A percentile compares a stretch with the other conserved stretches of the same genome.
Evolutionary conservation across 1,140 invertebrate species (phyloP).

Genomic region (Bombus waltoni): DNA sequence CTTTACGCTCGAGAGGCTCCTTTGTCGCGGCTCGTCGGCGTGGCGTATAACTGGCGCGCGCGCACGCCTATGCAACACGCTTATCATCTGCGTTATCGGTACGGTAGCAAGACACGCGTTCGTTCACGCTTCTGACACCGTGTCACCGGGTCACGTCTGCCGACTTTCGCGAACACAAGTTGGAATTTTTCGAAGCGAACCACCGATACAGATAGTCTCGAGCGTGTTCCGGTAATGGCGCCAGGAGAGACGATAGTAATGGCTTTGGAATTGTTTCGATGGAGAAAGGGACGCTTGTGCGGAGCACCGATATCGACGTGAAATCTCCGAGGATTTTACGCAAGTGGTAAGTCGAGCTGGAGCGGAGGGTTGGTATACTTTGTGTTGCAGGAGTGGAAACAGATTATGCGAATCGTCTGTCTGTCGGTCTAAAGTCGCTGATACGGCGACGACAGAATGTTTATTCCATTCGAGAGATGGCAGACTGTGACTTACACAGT

Average conservation of each 20-base stretch:
- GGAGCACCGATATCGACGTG: conserved; percentile 6
- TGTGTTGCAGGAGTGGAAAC: background rate
- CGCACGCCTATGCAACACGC: background rate
- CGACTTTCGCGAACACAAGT: background rate
- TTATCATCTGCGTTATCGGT: conserved; percentile 28
- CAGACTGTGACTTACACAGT: too few relatives aligned
- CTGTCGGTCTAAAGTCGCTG: background rate
- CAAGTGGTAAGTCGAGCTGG: background rate
- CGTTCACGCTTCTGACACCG: conserved; percentile 36
- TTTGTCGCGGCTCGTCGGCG: conserved; percentile 63
- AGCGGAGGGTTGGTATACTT: background rate
- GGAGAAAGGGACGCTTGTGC: too few relatives aligned
- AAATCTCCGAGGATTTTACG: background rate
- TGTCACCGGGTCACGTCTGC: conserved; percentile 50
- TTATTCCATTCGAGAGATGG: too few relatives aligned
- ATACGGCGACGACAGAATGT: background rate
- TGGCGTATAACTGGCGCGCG: conserved; percentile 46
- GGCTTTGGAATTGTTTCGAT: conserved; percentile 24
- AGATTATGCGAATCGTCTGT: background rate
- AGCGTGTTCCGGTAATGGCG: background rate
- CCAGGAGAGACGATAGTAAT: background rate
- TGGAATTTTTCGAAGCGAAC: background rate
- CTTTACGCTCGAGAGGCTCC: conserved; percentile 69
- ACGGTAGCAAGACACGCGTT: background rate
- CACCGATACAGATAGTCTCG: background rate